Base-by-base conservation (phyloP, 2,797 vertebrate species). In the Holocentrus rufus region DNA sequence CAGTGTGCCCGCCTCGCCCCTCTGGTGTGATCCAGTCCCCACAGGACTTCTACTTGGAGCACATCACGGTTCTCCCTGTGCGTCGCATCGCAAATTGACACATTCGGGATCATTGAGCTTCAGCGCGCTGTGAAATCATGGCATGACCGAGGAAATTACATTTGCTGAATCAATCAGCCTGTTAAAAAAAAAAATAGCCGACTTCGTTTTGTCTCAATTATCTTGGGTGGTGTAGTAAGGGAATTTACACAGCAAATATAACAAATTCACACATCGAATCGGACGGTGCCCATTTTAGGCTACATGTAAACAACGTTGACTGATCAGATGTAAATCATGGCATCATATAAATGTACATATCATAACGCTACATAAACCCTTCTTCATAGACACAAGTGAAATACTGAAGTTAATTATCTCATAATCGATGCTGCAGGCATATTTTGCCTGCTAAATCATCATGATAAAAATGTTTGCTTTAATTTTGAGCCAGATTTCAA, bases 31-130 rank as follows among this genome's bases (percentile, higher is more conserved):
- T 22, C 46, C 64, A 66, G 74, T 81, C 74, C 87, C 70, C 69
- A 74, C 76, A 77, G 83, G 74, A 88, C 77, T 79, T 69, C 69
- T 52, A 15, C 64, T 7, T 70, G 74, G 79, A 54, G 81, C 67
- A 64, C 63, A 20, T 65, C 52, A 72, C 57, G 67, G 64, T 42
- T 27, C 46, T 47, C 63, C 36, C 62, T 17, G 67, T 36, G 81
- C 69, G 72, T 64, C 67, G 61, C 78, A 36, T 42, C 63, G 73
- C 74, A 70, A 66, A 77, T 72, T n/a, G 64, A 69, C 74, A 46
- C 73, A 55, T 68, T 66, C 62, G 49, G 57, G 34, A 79, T 65
- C 53, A 50, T 17, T 2, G 56, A 74, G 23, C 17, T 18, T 59
- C 49, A 60, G 66, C 9, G 18, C 25, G 18, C 23, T 11, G 50